Conservation (phyloP, 2,888 invertebrate species). For the Argynnis bischoffii region DNA sequence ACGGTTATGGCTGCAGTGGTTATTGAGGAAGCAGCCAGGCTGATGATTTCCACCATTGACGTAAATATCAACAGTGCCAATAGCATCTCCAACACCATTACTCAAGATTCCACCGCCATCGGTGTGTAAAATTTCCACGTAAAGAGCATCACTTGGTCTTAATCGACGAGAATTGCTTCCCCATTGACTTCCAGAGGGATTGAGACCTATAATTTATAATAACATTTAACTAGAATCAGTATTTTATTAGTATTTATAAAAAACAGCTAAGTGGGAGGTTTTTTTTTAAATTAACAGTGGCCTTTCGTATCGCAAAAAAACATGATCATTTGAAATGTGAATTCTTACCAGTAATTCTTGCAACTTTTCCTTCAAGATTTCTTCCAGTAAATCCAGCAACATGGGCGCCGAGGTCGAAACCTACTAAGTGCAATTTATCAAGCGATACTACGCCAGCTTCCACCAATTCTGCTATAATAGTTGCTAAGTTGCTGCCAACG, state of each 20-base stretch:
- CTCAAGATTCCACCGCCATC: conserved; percentile 51
- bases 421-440: conserved; percentile 53
- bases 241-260: too few species aligned
- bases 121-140: conserved; percentile 68
- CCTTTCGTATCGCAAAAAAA: too few species aligned
- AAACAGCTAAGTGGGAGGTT: too few species aligned
- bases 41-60: conserved; percentile 92
- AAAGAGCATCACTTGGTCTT: conserved; percentile 50
- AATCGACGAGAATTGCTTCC: conserved; percentile 48
- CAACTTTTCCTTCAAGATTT: conserved; percentile 42
- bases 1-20: conserved; percentile 57
- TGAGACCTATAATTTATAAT: conserved; percentile 50
- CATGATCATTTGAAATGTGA: too few species aligned
- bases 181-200: conserved; percentile 56
- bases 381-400: conserved; percentile 56
- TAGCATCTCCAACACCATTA: conserved; percentile 86
- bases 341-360: conserved; percentile 61
- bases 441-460: conserved; percentile 32
- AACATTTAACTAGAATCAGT: too few species aligned
- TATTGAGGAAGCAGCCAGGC: conserved; percentile 58
- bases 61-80: conserved; percentile 93
- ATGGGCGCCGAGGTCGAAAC: conserved; percentile 64
- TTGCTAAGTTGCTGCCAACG: conserved; percentile 47
- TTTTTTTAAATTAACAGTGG: too few species aligned
- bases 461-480: conserved; percentile 44